These are phyloP conservation scores for Clarias platycephalus DNA, from an alignment of 2,797 vertebrate genomes.

Conservation along the genomic window DNA sequence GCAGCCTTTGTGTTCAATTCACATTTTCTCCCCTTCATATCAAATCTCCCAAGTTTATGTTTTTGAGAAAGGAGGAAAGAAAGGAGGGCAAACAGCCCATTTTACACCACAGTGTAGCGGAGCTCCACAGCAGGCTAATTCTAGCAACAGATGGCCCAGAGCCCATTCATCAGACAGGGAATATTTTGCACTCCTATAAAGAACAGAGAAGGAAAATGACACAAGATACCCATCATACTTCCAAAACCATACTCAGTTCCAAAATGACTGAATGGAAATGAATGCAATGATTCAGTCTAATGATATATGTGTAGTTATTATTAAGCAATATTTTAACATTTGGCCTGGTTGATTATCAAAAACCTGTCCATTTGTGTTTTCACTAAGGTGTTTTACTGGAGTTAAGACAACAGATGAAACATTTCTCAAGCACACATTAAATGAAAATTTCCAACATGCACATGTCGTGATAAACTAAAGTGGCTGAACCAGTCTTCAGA, in stretches of 20 bases:
- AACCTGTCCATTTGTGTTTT: conserved; percentile 15
- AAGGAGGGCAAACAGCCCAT: conserved; percentile 54
- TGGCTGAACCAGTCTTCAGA: neutral
- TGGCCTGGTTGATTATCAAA: conserved; percentile 1
- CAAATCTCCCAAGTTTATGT: conserved; percentile 60
- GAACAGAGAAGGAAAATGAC: conserved; percentile 39
- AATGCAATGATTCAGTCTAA: conserved; percentile 6
- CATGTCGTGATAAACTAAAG: neutral
- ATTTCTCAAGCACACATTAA: conserved; percentile 48
- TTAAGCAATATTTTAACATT: conserved; percentile 21
- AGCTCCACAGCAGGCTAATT: conserved; percentile 59
- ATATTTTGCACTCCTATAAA: conserved; percentile 36
- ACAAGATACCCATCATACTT: conserved; percentile 31
- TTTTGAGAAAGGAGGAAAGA: conserved; percentile 62
- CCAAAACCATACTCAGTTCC: conserved; percentile 30
- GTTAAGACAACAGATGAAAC: conserved; percentile 30
- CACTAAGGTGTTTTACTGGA: conserved; percentile 17
- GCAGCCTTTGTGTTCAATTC: conserved; percentile 58
- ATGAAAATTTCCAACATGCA: conserved; percentile 62
- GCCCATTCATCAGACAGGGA: conserved; percentile 48
- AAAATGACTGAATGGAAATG: conserved; percentile 26
- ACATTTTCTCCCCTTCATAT: conserved; percentile 56
- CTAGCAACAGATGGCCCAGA: conserved; percentile 66
- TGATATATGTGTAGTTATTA: neutral
- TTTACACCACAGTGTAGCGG: conserved; percentile 60